Base-by-base conservation (phyloP, 2,113 vertebrate genomes). In the Cryptomyrus ogoouensis region DNA sequence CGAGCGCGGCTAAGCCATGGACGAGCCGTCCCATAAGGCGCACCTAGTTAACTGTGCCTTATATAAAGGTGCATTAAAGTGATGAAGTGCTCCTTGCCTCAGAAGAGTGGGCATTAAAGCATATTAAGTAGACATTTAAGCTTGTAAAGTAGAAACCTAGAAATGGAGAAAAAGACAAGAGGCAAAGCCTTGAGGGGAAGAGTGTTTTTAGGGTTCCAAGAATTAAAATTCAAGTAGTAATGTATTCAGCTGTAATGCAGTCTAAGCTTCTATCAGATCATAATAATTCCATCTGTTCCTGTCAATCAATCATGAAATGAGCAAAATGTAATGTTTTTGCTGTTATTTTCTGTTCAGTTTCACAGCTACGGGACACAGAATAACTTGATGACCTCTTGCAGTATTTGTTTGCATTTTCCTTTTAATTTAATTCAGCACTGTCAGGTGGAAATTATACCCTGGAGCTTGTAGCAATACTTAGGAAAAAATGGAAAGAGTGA, bases 21-120 rank as follows among this genome's bases (percentile, higher is more conserved):
- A 96, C 94, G 95, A 95, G 95, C 95, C 94, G 94, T 93, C 96
- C 95, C 95, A 95, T 94, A 94, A 95, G 95, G 95, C 94, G 94
- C 95, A 95, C 95, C 95, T 96, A 96, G 95, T 96, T 96, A 96
- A 96, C 95, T 95, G 95, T 95, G 95, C 96, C 95, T 96, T 96
- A 96, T 96, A 96, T 96, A 96, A 96, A 96, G 95, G 94, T 96
- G 96, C 95, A 96, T 96, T 95, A 96, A 96, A 95, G 94, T 96
- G 95, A 96, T 96, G 95, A 94, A 96, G 95, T 93, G 94, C 94
- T 95, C 93, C 92, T 94, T 89, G 92, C 95, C 94, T 96, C 95
- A 93, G 94, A 94, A 95, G 95, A 95, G 95, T 95, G 96, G 92
- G 95, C 95, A 96, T 96, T 96, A 96, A 96, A 96, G 95, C 95